Conservation (phyloP, 2,888 invertebrate species). For the Cheilosia urbana region DNA sequence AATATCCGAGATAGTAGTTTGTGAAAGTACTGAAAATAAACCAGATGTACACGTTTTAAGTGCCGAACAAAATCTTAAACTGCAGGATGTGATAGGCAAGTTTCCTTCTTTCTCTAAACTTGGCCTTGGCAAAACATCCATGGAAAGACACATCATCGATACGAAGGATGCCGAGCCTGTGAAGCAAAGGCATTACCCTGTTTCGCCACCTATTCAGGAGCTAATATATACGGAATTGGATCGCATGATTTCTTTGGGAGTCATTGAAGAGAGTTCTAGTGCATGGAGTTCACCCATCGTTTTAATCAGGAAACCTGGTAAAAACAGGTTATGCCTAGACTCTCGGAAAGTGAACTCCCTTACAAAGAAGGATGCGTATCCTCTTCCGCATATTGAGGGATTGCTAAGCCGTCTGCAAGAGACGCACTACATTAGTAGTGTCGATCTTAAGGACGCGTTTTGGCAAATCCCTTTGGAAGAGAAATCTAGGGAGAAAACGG, state of each 20-base stretch:
- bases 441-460: not conserved
- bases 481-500: too few relatives aligned
- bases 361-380: not conserved
- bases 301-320: conserved; percentile 2
- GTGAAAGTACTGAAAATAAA: too few relatives aligned
- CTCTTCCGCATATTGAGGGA: not conserved
- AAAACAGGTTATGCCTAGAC: too few relatives aligned
- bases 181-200: too few relatives aligned
- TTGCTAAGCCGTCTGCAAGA: conserved; percentile 5
- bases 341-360: conserved; percentile 13
- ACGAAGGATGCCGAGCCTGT: too few relatives aligned
- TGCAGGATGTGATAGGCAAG: too few relatives aligned
- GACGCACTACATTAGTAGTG: conserved; percentile 15
- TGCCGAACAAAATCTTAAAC: too few relatives aligned
- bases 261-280: conserved; percentile 22
- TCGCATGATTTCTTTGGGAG: conserved; percentile 18
- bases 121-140: too few relatives aligned
- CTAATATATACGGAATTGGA: conserved; percentile 11
- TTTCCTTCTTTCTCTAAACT: too few relatives aligned
- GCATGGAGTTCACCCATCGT: conserved; percentile 15
- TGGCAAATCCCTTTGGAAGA: not conserved
- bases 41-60: too few relatives aligned
- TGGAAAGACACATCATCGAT: too few relatives aligned
- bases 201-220: conserved; percentile 1
- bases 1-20: too few relatives aligned